Conservation (phyloP, 2,113 vertebrate genomes). For the Lichenostomus cassidix region DNA sequence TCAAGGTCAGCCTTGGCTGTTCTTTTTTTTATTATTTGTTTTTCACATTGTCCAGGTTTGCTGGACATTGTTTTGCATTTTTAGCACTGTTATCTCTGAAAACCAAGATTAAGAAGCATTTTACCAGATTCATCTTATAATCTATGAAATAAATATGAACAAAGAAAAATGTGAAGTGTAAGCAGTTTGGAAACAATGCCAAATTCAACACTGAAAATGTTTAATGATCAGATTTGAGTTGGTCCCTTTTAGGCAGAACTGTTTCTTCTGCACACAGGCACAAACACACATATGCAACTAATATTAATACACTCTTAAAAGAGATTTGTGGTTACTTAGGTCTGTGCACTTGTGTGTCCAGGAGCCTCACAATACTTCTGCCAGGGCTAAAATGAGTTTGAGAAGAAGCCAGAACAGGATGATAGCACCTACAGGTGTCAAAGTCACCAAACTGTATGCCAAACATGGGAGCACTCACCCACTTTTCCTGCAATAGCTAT, state of each 20-base stretch:
- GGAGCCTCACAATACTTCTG: neutral
- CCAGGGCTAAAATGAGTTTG: neutral
- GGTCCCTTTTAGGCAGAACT: neutral
- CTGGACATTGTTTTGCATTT: neutral
- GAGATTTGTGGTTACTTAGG: neutral
- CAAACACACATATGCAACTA: fast-evolving
- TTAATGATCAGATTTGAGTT: neutral
- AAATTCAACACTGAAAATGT: neutral
- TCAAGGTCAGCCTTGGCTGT: neutral
- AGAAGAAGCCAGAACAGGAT: neutral
- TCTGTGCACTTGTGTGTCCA: neutral
- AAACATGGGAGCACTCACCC: fast-evolving
- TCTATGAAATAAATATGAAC: neutral
- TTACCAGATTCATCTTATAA: neutral
- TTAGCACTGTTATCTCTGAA: neutral
- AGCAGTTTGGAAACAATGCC: neutral
- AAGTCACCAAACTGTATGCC: neutral
- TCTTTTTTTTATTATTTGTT: neutral
- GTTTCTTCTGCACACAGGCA: neutral
- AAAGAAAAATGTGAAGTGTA: neutral
- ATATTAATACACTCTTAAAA: neutral
- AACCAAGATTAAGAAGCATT: neutral
- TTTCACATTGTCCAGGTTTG: neutral
- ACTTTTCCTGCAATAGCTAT: neutral
- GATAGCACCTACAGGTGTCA: neutral